Base-by-base conservation (phyloP, 1,140 invertebrate species). In the Trinorchestia longiramus region DNA sequence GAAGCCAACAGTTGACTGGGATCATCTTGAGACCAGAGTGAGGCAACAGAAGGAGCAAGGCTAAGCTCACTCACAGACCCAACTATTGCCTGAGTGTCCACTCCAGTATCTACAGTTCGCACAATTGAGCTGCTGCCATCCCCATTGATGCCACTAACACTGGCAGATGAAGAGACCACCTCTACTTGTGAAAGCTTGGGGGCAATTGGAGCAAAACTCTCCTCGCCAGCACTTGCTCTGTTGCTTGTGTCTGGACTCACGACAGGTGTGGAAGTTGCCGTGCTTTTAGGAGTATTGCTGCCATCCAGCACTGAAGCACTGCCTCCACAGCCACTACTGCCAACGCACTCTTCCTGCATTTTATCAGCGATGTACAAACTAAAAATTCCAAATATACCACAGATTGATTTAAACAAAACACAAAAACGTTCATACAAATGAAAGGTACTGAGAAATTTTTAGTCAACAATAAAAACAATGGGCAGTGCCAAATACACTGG, bases 261-360 rank as follows among this genome's bases (percentile, higher is more conserved):
- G 8, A 45, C 92, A 45, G 92, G 43, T 43, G 92, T 94, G 8
- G 92, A 43, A 43, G 92, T n/a, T 4, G 92, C 43, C 17, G 92
- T 45, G 40, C 41, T 94, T 94, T 94, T 94, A 40, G 92, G 43
- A 40, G 44, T 45, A 45, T 47, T 47, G 40, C 44, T 47, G 43
- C 43, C 43, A 41, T 90, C 88, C 88, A 90, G 43, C n/a, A 90
- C 88, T 11, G 88, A 90, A 45, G 43, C 92, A 44, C 92, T 47
- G 44, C 44, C 92, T 42, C 43, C 41, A 91, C 41, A 42, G 41
- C 88, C 88, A 91, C 88, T 43, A 42, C 88, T 91, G 43, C 88
- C 88, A 94, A 94, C 92, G 43, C 92, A 94, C 43, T 94, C 92
- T 47, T 94, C 92, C 92, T 94, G 92, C 92, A 94, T 94, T 43